Evolutionary conservation across 2,113 vertebrate species (phyloP), one percentile per base, ranked within the genome.

Genomic region (Gnathonemus longibarbis): DNA sequence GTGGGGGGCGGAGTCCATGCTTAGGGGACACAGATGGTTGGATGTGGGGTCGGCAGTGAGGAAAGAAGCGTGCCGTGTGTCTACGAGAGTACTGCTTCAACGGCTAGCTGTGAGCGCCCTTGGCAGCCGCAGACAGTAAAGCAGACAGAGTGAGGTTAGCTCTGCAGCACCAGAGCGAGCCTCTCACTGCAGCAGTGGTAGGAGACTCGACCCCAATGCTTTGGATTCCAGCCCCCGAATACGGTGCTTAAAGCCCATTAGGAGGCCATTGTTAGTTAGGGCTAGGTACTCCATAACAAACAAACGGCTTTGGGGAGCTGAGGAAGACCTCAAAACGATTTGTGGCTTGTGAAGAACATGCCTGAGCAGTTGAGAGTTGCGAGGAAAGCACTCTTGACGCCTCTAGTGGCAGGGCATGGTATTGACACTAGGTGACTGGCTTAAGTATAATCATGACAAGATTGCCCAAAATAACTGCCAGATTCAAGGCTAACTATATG

Each of bases 371-470:
- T 85, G n/a, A 85, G 13, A 17, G 31, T 39, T 39, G 21, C 45
- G n/a, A 49, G 42, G 46, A 45, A 85, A 85, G 48, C 84, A 86
- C 46, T 86, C 84, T 27, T 66, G 27, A 85, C 2, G 24, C 84
- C 45, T 50, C 45, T 46, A 50, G 45, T 50, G 10, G 21, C 39
- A 7, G 42, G 83, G 10, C 8, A 48, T 48, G 45, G 35, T 84
- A 84, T n/a, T 46, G 9, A 45, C 80, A 48, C 42, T 46, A 48
- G 21, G 83, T 24, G 10, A 46, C 46, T 9, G 24, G n/a, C 24
- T n/a, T 11, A 50, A 50, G 46, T 86, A 86, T 86, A 86, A 86
- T 86, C 84, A 86, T 86, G 84, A 49, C n/a, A 86, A 10, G 62
- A 3, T 2, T 70, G 35, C 31, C 13, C 13, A 52, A 52, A 8